Evolutionary conservation across 2,797 vertebrate species (phyloP), one percentile per base, ranked within the genome.

Genomic region (Potorous gilbertii): DNA sequence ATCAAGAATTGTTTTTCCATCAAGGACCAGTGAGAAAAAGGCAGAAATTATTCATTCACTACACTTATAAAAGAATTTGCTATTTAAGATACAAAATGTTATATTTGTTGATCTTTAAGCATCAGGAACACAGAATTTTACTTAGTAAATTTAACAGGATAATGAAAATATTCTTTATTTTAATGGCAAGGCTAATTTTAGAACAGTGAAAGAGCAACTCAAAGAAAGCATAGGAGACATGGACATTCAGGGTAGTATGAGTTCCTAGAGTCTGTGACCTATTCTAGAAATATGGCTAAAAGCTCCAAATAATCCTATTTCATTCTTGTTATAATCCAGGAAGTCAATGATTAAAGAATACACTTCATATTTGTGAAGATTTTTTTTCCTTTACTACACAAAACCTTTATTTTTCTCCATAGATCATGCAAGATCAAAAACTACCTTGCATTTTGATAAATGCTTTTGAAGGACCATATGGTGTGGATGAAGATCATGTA

Each of bases 341-440:
- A 66, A 90, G 34, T 66, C 93, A 74, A 56, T 89, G 52, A 52
- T 3, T 46, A 54, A 50, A 55, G 46, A 31, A 10, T 10, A 81
- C n/a, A 74, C n/a, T 46, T 18, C 8, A 16, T 74, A 50, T 40
- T 96, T n/a, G 92, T 87, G 21, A 56, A 96, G 90, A 90, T 66
- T 56, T 4, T 21, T 55, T 95, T 28, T 31, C 62, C 92, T 56
- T 92, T 59, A 6, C 95, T 93, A 52, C n/a, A 94, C 92, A 31
- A 10, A 21, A 31, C 54, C 24, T 1, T 62, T n/a, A 4, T 4
- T 46, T 55, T 95, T 89, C 5, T 1, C 56, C 91, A 57, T 10
- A 99, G 99, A 95, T 4, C n/a, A 99, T 98, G 98, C 98, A 98
- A 34, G 97, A 98, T 74, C 98, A 98, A 50, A 98, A 98, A 34